Conservation (phyloP, 2,888 invertebrate species). For the Drosophila macrospina region DNA sequence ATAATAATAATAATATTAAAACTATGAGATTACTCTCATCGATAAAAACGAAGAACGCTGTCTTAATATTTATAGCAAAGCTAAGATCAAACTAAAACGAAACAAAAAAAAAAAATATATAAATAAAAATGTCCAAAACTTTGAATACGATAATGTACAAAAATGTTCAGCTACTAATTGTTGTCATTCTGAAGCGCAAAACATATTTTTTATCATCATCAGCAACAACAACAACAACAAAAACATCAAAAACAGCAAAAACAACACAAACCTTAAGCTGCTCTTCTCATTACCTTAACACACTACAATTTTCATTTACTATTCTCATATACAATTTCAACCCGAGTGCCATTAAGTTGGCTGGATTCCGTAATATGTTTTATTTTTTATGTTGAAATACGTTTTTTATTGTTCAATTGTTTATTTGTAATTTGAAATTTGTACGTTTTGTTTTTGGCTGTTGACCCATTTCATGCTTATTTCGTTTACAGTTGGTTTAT, state of each 20-base stretch:
- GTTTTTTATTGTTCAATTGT: conserved; percentile 26
- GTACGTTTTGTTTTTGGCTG: conserved; percentile 45
- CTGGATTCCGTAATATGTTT: not conserved
- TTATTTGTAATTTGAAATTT: conserved; percentile 48
- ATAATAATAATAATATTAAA: not conserved
- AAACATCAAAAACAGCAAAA: not conserved
- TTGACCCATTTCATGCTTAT: conserved; percentile 72
- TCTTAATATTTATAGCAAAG: conserved; percentile 37
- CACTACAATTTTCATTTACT: conserved; percentile 30
- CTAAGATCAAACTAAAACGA: conserved; percentile 50
- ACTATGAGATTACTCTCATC: conserved; percentile 7
- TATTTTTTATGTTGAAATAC: not conserved
- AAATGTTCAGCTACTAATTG: conserved; percentile 77
- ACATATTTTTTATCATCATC: conserved; percentile 65
- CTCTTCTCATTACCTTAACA: conserved; percentile 16
- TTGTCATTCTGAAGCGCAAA: conserved; percentile 57
- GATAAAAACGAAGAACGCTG: conserved; percentile 21
- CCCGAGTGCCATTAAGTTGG: too few species aligned
- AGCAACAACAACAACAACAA: conserved; percentile 36
- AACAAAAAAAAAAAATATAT: conserved; percentile 20
- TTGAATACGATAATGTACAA: conserved; percentile 85
- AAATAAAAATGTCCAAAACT: conserved; percentile 85
- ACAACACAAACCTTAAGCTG: conserved; percentile 26
- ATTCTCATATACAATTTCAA: not conserved
- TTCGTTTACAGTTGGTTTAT: conserved; percentile 91